These are phyloP conservation scores for Centropristis striata DNA, from an alignment of 2,113 vertebrate species.

Conservation along the genomic window DNA sequence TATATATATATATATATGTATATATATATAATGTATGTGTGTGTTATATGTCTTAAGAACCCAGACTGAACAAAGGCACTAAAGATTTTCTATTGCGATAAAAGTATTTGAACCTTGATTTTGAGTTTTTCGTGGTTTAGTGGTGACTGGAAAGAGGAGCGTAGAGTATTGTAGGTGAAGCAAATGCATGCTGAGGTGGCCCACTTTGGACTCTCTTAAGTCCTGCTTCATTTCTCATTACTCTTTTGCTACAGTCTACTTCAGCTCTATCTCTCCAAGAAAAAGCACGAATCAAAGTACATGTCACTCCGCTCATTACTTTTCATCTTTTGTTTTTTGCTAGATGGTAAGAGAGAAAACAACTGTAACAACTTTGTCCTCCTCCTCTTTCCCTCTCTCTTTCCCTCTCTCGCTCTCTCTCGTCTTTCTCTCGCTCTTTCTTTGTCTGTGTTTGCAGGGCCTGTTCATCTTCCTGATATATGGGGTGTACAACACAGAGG, in stretches of 20 bases:
- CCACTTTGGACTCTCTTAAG: constrained; percentile 52
- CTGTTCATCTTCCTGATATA: constrained; percentile 99
- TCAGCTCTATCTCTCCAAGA: neutral
- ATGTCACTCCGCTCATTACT: constrained; percentile 25
- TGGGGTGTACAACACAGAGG: constrained; percentile 98
- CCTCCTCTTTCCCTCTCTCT: constrained; percentile 34
- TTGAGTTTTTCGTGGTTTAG: constrained; percentile 62
- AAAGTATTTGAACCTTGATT: constrained; percentile 73
- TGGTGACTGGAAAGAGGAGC: constrained; percentile 30
- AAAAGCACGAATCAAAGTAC: neutral
- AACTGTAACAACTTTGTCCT: constrained; percentile 81
- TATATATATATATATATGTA: neutral
- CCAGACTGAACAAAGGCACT: constrained; percentile 60
- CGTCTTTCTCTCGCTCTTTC: constrained; percentile 44
- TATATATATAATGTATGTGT: neutral
- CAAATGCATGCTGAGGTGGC: constrained; percentile 52
- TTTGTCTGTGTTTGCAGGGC: constrained; percentile 89
- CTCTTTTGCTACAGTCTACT: constrained; percentile 3
- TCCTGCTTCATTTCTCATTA: constrained; percentile 22
- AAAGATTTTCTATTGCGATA: constrained; percentile 61
- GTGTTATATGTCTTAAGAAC: constrained; percentile 34
- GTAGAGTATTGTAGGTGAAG: constrained; percentile 40
- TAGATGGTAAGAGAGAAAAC: constrained; percentile 66
- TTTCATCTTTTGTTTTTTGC: constrained; percentile 38
- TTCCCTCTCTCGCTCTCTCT: constrained; percentile 14